A percentile compares a stretch with the other conserved stretches of the same genome.
Evolutionary conservation across 2,888 invertebrate species (phyloP).

Genomic region (Sarcophaga caerulescens): DNA sequence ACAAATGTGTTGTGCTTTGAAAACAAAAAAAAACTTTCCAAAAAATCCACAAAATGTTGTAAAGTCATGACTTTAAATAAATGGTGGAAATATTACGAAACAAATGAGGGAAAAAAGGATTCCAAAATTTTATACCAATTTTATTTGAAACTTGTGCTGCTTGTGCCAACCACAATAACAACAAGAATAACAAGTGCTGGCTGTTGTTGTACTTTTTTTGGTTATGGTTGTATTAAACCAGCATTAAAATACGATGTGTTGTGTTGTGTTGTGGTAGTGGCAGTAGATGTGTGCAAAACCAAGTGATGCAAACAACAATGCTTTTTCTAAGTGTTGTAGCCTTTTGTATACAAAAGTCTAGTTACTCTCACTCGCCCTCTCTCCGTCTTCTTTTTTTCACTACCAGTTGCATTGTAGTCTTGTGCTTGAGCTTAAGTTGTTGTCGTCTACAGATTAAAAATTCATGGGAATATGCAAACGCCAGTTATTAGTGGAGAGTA

Average conservation of each 20-base stretch:
- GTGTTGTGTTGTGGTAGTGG: no score
- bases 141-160: constrained; percentile 4
- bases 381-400: neutral
- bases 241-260: neutral
- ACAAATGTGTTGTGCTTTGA: constrained; percentile 30
- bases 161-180: constrained; percentile 16
- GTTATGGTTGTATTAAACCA: neutral
- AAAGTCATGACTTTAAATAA: constrained; percentile 41
- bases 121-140: neutral
- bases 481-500: neutral
- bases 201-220: neutral
- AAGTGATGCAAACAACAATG: neutral
- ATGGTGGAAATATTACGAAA: neutral
- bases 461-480: constrained; percentile 1
- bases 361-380: neutral
- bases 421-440: constrained; percentile 8
- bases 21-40: constrained; percentile 23
- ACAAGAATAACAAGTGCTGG: constrained; percentile 19
- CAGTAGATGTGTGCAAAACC: no score
- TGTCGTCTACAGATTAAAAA: constrained; percentile 1
- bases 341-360: neutral
- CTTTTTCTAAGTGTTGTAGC: constrained; percentile 1
- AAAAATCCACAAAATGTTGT: neutral
- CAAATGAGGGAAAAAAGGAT: neutral
- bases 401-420: constrained; percentile 1